Base-by-base conservation (phyloP, 2,113 vertebrate genomes). In the Syngnathus typhle region DNA sequence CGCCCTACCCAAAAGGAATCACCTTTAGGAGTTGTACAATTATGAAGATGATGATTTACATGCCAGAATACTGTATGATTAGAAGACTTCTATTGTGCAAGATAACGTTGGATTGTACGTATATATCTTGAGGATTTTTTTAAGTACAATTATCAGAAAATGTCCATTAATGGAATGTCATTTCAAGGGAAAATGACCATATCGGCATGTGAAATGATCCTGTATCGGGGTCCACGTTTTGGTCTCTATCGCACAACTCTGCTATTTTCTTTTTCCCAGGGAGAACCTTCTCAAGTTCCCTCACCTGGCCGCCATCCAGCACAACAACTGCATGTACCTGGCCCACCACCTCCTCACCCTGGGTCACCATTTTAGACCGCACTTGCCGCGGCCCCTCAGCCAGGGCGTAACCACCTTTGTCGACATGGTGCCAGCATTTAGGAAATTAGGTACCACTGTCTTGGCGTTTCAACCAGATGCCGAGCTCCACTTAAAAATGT, bases 241-340 rank as follows among this genome's bases (percentile, higher is more conserved):
- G 9, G 41, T 43, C 41, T 43, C 13, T 1, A 46, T 13, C 5
- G 13, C 44, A 15, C 13, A 46, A 5, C 12, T 46, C 12, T 46
- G 4, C 0, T 46, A 27, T 1, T 37, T 41, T 43, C n/a, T 73
- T 15, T 70, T 60, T 54, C 36, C 3, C 63, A 99, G 97, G 72
- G 96, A 99, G 80, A 98, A 93, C 77, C 91, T 99, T 4, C 93
- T 95, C 44, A 98, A 98, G 61, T 91, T 99, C 12, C 97, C 97
- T 23, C 97, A 99, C 80, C 85, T 98, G 68, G 94, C 97, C 36
- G 97, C 96, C 71, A 94, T 99, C 78, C 96, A 99, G 78, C 94
- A 98, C 87, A 99, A 99, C 90, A 98, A 99, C 91, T 99, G 97
- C 84, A 96, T 98, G 96, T 98, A 92, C 60, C 91, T 99, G 3